These are phyloP conservation scores for Lordiphosa mommai DNA, from an alignment of 1,140 invertebrate genomes.

Conservation along the genomic window DNA sequence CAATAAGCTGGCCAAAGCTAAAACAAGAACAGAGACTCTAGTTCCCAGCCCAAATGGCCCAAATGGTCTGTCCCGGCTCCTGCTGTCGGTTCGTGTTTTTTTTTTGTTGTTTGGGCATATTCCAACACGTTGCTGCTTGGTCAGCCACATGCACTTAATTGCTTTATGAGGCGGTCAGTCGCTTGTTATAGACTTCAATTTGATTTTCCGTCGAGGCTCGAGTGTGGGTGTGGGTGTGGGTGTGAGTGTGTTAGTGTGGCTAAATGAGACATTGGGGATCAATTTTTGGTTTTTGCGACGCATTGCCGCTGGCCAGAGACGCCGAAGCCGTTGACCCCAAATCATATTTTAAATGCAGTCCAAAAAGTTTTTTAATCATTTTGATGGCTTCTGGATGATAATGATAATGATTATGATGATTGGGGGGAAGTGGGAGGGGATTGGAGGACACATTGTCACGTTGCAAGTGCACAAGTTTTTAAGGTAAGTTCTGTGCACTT, in stretches of 20 bases:
- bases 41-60: neutral
- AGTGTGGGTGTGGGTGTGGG: slow-evolving; percentile 8
- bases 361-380: slow-evolving; percentile 70
- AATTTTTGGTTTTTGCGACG: slow-evolving; percentile 57
- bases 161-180: slow-evolving; percentile 74
- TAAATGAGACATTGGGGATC: slow-evolving; percentile 70
- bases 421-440: neutral
- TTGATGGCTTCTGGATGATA: slow-evolving; percentile 42
- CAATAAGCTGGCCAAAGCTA: no score
- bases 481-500: slow-evolving; percentile 60
- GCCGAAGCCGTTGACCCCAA: slow-evolving; percentile 46
- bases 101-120: slow-evolving; percentile 31
- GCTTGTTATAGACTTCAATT: slow-evolving; percentile 77
- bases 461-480: slow-evolving; percentile 50
- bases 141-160: slow-evolving; percentile 76
- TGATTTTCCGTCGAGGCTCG: slow-evolving; percentile 49
- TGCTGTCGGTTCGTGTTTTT: slow-evolving; percentile 4
- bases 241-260: slow-evolving; percentile 7
- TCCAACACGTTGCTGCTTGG: slow-evolving; percentile 73
- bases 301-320: slow-evolving; percentile 48
- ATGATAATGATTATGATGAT: slow-evolving; percentile 10
- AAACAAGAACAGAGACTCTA: neutral
- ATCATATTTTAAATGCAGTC: slow-evolving; percentile 46
- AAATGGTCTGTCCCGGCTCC: neutral
- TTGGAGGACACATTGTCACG: slow-evolving; percentile 24